A percentile compares a stretch with the other conserved stretches of the same genome.
These are phyloP conservation scores for Colistium nudipinnis DNA, from an alignment of 2,113 vertebrate genomes.

Conservation along the genomic window DNA sequence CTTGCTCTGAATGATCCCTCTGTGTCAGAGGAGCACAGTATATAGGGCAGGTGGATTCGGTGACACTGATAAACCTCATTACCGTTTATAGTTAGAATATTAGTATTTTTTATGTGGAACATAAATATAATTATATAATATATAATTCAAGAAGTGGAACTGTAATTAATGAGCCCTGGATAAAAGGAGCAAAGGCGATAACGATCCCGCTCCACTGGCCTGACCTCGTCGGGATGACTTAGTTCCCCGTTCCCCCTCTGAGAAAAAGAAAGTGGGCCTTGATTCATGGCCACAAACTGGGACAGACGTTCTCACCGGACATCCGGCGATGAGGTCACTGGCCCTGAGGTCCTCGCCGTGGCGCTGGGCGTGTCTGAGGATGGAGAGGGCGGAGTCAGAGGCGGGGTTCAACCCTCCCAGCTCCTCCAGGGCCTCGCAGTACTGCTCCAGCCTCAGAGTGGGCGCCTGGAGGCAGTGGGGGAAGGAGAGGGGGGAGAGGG, in stretches of 20 bases:
- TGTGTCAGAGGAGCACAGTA: slow-evolving; percentile 38
- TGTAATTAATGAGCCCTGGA: not conserved
- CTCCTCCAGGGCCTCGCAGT: slow-evolving; percentile 86
- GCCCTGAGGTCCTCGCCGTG: slow-evolving; percentile 89
- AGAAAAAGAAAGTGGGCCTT: slow-evolving; percentile 58
- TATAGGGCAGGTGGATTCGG: slow-evolving; percentile 8
- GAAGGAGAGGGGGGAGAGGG: slow-evolving; percentile 76
- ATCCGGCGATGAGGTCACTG: slow-evolving; percentile 89
- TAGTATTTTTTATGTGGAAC: too few species aligned
- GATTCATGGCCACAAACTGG: slow-evolving; percentile 41
- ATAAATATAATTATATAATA: too few species aligned
- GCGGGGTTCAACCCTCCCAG: slow-evolving; percentile 85
- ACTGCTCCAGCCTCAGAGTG: slow-evolving; percentile 84
- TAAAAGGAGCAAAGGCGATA: not conserved
- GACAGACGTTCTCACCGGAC: slow-evolving; percentile 82
- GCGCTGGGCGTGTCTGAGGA: slow-evolving; percentile 85
- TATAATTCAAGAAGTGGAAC: not conserved
- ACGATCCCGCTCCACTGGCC: not conserved
- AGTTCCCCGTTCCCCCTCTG: slow-evolving; percentile 22
- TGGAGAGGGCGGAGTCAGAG: slow-evolving; percentile 84
- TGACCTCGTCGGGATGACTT: slow-evolving; percentile 45
- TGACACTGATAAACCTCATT: not conserved
- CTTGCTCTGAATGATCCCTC: slow-evolving; percentile 39
- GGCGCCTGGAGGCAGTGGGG: slow-evolving; percentile 85
- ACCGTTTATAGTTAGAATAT: too few species aligned